phyloP scores from a whole-genome alignment of 1,140 invertebrate genomes.

The Plodia interpunctella region DNA sequence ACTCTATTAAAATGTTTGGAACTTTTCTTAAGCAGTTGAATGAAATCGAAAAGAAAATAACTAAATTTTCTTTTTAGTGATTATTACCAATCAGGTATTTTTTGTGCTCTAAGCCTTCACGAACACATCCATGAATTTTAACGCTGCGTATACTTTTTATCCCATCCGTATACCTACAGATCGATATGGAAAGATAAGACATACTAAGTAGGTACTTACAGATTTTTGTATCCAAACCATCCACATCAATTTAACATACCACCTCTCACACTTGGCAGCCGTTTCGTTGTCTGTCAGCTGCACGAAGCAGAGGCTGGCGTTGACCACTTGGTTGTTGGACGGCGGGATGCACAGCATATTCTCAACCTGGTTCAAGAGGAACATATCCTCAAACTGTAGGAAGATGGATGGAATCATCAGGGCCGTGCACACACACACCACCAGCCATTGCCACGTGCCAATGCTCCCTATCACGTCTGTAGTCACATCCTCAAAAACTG shows the following conservation, averaged over 20 bases:
- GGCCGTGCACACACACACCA: conserved; percentile 41
- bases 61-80: no score
- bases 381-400: conserved; percentile 52
- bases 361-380: conserved; percentile 36
- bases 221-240: conserved; percentile 50
- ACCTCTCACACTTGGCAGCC: conserved; percentile 37
- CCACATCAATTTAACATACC: conserved; percentile 50
- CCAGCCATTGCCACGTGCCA: conserved; percentile 60
- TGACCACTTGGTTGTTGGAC: conserved; percentile 22
- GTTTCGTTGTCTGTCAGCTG: conserved; percentile 32
- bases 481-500: conserved; percentile 61
- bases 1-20: no score
- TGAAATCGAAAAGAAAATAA: no score
- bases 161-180: conserved; percentile 5
- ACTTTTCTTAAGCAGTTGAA: no score
- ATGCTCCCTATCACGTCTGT: conserved; percentile 59
- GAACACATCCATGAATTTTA: no score
- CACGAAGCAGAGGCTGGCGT: conserved; percentile 41
- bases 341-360: conserved; percentile 34
- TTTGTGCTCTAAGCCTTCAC: no score
- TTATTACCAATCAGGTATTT: no score
- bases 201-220: no score
- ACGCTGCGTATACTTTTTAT: no score
- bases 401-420: conserved; percentile 42
- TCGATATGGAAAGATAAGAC: conserved; percentile 6